Conservation (phyloP, 2,888 invertebrate genomes). For the Tetropium fuscum region DNA sequence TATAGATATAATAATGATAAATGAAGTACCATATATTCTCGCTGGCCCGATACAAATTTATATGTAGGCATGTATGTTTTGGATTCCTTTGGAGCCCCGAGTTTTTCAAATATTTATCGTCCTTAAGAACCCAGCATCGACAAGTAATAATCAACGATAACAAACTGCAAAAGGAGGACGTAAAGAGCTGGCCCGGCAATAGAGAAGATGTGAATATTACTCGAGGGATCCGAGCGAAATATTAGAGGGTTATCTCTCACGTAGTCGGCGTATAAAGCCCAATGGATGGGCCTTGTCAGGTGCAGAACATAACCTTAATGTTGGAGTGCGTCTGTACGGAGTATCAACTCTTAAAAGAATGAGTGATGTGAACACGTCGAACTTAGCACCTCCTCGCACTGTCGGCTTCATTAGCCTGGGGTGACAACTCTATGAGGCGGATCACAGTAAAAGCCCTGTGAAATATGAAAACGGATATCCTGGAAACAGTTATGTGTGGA, state of each 20-base stretch:
- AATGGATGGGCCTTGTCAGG: slow-evolving; percentile 60
- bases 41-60: too few relatives aligned
- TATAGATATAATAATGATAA: too few relatives aligned
- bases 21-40: too few relatives aligned
- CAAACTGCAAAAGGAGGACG: slow-evolving; percentile 56
- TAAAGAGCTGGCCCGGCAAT: slow-evolving; percentile 57
- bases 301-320: slow-evolving; percentile 59
- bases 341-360: slow-evolving; percentile 41
- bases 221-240: slow-evolving; percentile 60
- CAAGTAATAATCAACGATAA: slow-evolving; percentile 63
- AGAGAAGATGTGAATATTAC: slow-evolving; percentile 62
- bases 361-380: slow-evolving; percentile 34
- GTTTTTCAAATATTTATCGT: slow-evolving; percentile 38
- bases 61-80: too few relatives aligned
- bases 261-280: slow-evolving; percentile 59
- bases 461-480: slow-evolving; percentile 44
- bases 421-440: slow-evolving; percentile 36
- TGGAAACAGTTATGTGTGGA: slow-evolving; percentile 9
- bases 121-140: slow-evolving; percentile 50
- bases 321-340: slow-evolving; percentile 42
- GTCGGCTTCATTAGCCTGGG: slow-evolving; percentile 31
- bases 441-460: slow-evolving; percentile 32
- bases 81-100: too few relatives aligned
- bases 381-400: slow-evolving; percentile 29
- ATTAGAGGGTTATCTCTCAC: slow-evolving; percentile 62